Evolutionary conservation across 2,888 invertebrate genomes (phyloP).

Genomic region (Apodemia zela): DNA sequence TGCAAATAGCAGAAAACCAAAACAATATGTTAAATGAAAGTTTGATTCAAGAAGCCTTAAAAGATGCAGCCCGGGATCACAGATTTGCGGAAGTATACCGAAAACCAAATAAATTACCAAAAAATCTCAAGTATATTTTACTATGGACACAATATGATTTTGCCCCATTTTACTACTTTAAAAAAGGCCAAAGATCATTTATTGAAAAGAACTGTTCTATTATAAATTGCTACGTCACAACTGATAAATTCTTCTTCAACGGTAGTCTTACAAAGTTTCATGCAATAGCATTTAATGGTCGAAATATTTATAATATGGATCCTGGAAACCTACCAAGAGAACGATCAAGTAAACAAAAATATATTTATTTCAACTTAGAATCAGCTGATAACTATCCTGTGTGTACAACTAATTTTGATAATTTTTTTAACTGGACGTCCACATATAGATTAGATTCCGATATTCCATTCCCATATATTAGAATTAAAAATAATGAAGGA

Average conservation of each 20-base stretch:
- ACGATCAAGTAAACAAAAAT: conserved; percentile 55
- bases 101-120: conserved; percentile 44
- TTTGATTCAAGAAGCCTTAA: conserved; percentile 49
- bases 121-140: conserved; percentile 55
- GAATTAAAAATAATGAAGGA: conserved; percentile 46
- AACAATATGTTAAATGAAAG: conserved; percentile 36
- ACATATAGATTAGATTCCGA: conserved; percentile 68
- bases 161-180: conserved; percentile 52
- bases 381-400: conserved; percentile 61
- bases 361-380: conserved; percentile 63
- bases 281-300: conserved; percentile 61
- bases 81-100: conserved; percentile 57
- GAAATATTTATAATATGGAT: conserved; percentile 38
- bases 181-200: conserved; percentile 52
- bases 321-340: conserved; percentile 41
- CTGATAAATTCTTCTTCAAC: conserved; percentile 44
- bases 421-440: conserved; percentile 67
- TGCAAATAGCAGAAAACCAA: conserved; percentile 39
- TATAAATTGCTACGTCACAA: conserved; percentile 58
- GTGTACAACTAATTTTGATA: conserved; percentile 49
- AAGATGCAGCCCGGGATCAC: conserved; percentile 50
- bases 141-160: conserved; percentile 53
- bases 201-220: conserved; percentile 55
- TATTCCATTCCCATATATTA: conserved; percentile 55
- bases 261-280: conserved; percentile 52